Conservation (phyloP, 2,113 vertebrate species). For the Dromas ardeola region DNA sequence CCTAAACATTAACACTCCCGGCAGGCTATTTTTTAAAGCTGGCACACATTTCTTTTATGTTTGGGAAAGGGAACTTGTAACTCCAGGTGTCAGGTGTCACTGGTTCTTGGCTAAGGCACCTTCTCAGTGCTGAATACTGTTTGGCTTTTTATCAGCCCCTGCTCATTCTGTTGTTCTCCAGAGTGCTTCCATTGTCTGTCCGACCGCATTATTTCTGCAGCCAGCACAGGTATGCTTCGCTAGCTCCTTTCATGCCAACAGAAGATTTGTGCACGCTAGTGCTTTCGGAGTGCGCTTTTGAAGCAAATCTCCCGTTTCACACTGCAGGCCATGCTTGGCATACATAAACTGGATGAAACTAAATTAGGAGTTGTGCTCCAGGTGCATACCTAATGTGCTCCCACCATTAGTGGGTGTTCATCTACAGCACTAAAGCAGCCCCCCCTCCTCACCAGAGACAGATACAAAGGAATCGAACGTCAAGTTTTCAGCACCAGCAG, state of each 20-base stretch:
- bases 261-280: neutral
- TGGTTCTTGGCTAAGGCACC: neutral
- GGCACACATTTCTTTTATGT: neutral
- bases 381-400: neutral
- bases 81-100: neutral
- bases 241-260: neutral
- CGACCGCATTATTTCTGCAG: neutral
- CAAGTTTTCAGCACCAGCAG: neutral
- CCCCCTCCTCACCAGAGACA: neutral
- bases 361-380: neutral
- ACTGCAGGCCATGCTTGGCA: neutral
- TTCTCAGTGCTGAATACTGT: neutral
- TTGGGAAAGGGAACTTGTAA: neutral
- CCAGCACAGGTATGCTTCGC: neutral
- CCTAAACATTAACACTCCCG: neutral
- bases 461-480: rapidly evolving
- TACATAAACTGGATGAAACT: neutral
- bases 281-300: neutral
- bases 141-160: neutral
- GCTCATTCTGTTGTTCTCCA: neutral
- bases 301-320: neutral
- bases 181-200: neutral
- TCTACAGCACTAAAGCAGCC: neutral
- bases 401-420: neutral
- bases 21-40: neutral